Evolutionary conservation across 2,113 vertebrate species (phyloP).

Genomic region (Pundamilia nyererei): DNA sequence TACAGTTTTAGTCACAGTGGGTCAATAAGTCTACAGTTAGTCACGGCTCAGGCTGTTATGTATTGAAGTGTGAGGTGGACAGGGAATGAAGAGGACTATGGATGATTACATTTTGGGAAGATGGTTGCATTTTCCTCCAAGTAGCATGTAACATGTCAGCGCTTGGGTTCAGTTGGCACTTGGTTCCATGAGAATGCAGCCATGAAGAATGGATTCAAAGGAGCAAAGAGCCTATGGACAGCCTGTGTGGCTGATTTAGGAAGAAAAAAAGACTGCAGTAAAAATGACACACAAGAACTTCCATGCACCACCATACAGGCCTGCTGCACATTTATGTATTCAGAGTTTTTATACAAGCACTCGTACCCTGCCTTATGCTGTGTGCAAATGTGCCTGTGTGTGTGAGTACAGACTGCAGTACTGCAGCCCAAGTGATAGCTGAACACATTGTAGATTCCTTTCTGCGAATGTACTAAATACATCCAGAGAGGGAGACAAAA

Average conservation of each 20-base stretch:
- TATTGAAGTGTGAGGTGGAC: slow-evolving; percentile 5
- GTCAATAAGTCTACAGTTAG: slow-evolving; percentile 18
- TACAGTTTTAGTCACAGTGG: slow-evolving; percentile 9
- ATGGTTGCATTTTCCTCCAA: slow-evolving; percentile 16
- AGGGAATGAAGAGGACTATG: slow-evolving; percentile 7
- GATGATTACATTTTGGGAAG: slow-evolving; percentile 24
- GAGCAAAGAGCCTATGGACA: neutral
- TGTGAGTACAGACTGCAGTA: neutral
- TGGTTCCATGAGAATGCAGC: neutral
- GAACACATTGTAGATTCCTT: slow-evolving; percentile 22
- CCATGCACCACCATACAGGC: neutral
- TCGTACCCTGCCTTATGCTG: neutral
- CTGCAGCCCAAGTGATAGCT: slow-evolving; percentile 2
- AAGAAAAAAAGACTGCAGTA: neutral
- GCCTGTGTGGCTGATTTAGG: neutral
- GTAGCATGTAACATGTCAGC: slow-evolving; percentile 10
- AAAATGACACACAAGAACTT: neutral
- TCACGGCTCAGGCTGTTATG: slow-evolving; percentile 11
- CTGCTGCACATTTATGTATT: neutral
- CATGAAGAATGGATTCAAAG: neutral
- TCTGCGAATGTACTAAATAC: slow-evolving; percentile 18
- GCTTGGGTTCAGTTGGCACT: neutral
- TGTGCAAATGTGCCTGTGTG: neutral
- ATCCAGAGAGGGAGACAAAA: neutral
- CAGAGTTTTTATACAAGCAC: neutral